Base-by-base conservation (phyloP, 2,113 vertebrate species). In the Dicrurus megarhynchus region DNA sequence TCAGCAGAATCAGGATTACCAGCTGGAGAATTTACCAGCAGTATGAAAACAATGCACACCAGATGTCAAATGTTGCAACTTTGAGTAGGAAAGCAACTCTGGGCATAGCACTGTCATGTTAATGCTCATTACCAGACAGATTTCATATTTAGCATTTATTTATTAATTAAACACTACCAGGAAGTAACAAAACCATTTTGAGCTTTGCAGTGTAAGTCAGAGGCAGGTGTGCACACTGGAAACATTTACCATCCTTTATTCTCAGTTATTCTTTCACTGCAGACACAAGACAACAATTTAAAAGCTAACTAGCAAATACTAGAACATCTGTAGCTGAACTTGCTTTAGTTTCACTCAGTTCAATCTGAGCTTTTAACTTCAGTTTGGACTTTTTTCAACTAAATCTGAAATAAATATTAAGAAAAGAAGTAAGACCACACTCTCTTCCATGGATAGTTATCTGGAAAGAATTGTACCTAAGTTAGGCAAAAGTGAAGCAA, bases 21-120 rank as follows among this genome's bases (percentile, higher is more conserved):
- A 98, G 97, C 97, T 97, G 97, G 92, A 98, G 94, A 97, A 97
- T 97, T 97, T 96, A 96, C 92, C 93, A 96, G 96, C 96, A 98
- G 91, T 94, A 98, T 96, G 97, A 98, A 98, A 98, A 98, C 93
- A 97, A 98, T 70, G 84, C 76, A 83, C 78, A 97, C 97, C 98
- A 98, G 97, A 98, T 98, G 98, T 98, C 97, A 97, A 87, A 81
- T 68, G 87, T 96, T 92, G 89, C 91, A 95, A 96, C 61, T 86
- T 64, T 30, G 94, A 86, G 79, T 39, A 93, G 69, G 69, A 95
- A 97, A 97, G 89, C 64, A 91, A 93, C 85, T 94, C 44, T 88
- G 87, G 69, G 63, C 87, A 96, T 56, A 56, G 37, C 63, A 86
- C 50, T 87, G 56, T 85, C 69, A 81, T 97, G 69, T 89, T 75